These are phyloP conservation scores for Potorous gilbertii DNA, from an alignment of 2,797 vertebrate species.

Conservation along the genomic window DNA sequence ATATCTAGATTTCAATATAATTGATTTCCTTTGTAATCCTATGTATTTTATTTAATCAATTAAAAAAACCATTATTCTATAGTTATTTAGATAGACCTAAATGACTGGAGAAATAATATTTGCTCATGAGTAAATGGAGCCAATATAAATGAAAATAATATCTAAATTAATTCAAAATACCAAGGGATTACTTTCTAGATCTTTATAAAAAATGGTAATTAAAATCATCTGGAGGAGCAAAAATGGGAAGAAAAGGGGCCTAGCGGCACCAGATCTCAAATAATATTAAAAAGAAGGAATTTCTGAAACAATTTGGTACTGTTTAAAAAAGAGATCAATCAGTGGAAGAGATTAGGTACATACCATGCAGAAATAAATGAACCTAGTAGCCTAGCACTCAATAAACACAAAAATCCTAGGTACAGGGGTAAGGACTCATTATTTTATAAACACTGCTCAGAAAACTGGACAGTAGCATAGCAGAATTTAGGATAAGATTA, in stretches of 20 bases:
- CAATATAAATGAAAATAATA: not conserved
- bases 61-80: not conserved
- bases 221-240: not conserved
- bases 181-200: not conserved
- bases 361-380: not conserved
- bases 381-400: not conserved
- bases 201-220: not conserved
- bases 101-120: not conserved
- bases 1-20: not conserved
- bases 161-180: not conserved
- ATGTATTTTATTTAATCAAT: not conserved
- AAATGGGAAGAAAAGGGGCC: not conserved
- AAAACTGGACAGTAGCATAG: not conserved
- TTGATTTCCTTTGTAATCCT: not conserved
- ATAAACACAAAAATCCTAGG: not conserved
- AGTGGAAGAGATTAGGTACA: not conserved
- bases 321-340: not conserved
- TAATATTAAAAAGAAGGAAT: not conserved
- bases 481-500: not conserved
- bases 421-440: not conserved
- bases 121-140: not conserved
- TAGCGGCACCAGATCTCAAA: not conserved
- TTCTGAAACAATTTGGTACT: not conserved
- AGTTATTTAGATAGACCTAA: not conserved
- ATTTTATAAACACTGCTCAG: not conserved